A percentile compares a stretch with the other conserved stretches of the same genome.
Conservation (phyloP, 2,888 invertebrate species). For the Agrotis exclamationis region DNA sequence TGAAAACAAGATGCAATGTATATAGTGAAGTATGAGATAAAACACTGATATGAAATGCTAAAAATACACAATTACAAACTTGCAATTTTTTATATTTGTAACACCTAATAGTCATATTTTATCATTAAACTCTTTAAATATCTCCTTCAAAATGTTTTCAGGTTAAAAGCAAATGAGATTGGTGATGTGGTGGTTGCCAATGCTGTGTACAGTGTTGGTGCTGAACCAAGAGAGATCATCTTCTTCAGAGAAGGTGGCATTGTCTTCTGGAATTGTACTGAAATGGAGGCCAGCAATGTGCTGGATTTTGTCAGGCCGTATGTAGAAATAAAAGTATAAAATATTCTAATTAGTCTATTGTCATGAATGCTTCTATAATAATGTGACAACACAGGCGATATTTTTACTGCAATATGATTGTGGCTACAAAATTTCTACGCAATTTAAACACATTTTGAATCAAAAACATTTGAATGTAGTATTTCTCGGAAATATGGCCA, state of each 20-base stretch:
- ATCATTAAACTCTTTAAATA: not conserved
- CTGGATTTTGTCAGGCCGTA: conserved; percentile 93
- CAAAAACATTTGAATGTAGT: too few species aligned
- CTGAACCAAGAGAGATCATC: conserved; percentile 96
- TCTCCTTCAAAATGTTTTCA: conserved; percentile 52
- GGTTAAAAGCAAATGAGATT: conserved; percentile 88
- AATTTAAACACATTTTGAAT: too few species aligned
- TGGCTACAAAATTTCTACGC: too few species aligned
- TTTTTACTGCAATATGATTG: too few species aligned
- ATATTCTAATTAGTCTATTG: not conserved
- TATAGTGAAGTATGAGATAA: not conserved
- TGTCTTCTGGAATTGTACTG: conserved; percentile 97
- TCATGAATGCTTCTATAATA: not conserved
- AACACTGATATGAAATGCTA: not conserved
- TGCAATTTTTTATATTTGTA: too few species aligned
- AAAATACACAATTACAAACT: not conserved
- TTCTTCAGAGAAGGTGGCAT: conserved; percentile 98
- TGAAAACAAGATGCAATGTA: conserved; percentile 1
- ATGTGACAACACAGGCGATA: not conserved
- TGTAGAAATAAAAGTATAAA: conserved; percentile 43
- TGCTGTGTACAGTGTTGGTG: conserved; percentile 95
- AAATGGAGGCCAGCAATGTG: conserved; percentile 95
- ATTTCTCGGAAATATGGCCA: too few species aligned
- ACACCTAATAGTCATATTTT: too few species aligned
- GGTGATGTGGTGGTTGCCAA: conserved; percentile 95